These are phyloP conservation scores for Agrotis ipsilon DNA, from an alignment of 2,888 invertebrate genomes.

Conservation along the genomic window DNA sequence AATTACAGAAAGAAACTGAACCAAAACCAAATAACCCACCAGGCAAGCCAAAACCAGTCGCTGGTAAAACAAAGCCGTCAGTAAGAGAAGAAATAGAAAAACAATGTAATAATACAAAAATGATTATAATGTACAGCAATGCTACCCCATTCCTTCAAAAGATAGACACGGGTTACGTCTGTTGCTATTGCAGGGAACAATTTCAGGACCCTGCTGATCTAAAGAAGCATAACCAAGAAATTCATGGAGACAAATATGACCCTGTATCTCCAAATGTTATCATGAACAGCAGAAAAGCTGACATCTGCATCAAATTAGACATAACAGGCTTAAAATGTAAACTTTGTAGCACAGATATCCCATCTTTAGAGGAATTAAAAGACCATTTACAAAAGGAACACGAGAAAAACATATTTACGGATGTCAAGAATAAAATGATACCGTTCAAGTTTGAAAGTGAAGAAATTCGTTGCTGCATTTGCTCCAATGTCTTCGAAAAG, in stretches of 20 bases:
- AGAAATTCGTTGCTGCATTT: constrained; percentile 70
- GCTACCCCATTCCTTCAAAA: constrained; percentile 80
- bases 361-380: constrained; percentile 66
- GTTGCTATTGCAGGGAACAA: constrained; percentile 76
- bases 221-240: constrained; percentile 62
- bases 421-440: constrained; percentile 73
- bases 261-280: constrained; percentile 71
- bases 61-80: constrained; percentile 15
- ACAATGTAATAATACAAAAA: constrained; percentile 74
- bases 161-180: constrained; percentile 75
- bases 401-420: constrained; percentile 65
- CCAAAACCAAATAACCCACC: constrained; percentile 13
- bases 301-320: constrained; percentile 72
- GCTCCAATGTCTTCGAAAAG: constrained; percentile 60
- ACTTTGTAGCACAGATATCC: constrained; percentile 43
- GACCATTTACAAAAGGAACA: constrained; percentile 68
- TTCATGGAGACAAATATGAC: constrained; percentile 65
- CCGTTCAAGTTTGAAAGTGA: constrained; percentile 71
- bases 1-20: constrained; percentile 7
- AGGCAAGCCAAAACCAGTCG: background rate
- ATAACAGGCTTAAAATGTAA: constrained; percentile 71
- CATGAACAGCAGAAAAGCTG: constrained; percentile 64
- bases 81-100: constrained; percentile 63
- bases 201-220: constrained; percentile 73
- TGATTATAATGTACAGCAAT: constrained; percentile 76